A percentile compares a stretch with the other conserved stretches of the same genome.
phyloP scores from a whole-genome alignment of 2,113 vertebrate species.

The Phalacrocorax carbo region DNA sequence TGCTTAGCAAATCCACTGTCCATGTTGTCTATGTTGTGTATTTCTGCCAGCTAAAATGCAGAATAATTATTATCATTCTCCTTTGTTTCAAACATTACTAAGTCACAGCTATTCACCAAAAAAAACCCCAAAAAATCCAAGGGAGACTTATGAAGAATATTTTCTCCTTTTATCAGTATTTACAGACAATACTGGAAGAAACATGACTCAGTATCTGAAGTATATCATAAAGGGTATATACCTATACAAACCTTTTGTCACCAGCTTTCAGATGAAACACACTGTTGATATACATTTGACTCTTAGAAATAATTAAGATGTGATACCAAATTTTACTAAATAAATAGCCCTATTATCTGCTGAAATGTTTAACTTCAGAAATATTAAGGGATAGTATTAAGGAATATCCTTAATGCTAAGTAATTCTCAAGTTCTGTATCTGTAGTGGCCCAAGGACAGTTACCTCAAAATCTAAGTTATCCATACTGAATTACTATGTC shows the following conservation, averaged over 20 bases:
- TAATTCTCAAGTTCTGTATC: not conserved
- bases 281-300: not conserved
- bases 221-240: not conserved
- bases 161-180: not conserved
- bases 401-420: not conserved
- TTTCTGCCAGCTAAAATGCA: not conserved
- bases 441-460: not conserved
- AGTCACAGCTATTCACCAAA: not conserved
- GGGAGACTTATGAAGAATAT: not conserved
- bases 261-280: not conserved
- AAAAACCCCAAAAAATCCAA: not conserved
- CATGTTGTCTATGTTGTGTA: not conserved
- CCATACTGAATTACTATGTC: not conserved
- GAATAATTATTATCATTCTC: not conserved
- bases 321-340: not conserved
- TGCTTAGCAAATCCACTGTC: not conserved
- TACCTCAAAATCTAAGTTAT: not conserved
- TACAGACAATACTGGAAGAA: not conserved
- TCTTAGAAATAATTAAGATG: not conserved
- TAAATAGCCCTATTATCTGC: not conserved
- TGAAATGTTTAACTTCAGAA: not conserved
- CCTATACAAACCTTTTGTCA: not conserved
- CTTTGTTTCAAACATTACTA: not conserved
- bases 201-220: not conserved
- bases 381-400: not conserved